These are phyloP conservation scores for Smittia sp. DNA, from an alignment of 2,888 invertebrate species.

Conservation along the genomic window DNA sequence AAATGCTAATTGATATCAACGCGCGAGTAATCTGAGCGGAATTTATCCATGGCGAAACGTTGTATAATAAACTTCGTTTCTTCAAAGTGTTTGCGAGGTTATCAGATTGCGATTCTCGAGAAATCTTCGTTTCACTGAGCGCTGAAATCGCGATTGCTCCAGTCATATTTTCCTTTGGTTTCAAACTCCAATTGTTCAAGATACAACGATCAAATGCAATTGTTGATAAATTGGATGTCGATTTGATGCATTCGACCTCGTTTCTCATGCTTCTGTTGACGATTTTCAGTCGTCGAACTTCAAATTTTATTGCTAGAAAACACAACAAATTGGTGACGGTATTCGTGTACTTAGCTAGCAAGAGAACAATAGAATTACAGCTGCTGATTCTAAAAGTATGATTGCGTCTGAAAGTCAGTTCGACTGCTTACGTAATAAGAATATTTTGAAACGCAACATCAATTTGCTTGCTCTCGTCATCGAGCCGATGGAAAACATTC, in stretches of 20 bases:
- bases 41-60: neutral
- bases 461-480: too few species aligned
- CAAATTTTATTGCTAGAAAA: too few species aligned
- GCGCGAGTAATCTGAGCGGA: too few species aligned
- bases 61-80: neutral
- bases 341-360: neutral
- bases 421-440: neutral
- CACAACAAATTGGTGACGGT: neutral
- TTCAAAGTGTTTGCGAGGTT: neutral
- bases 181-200: neutral
- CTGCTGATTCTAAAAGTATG: neutral
- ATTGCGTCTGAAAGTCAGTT: neutral
- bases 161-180: too few species aligned
- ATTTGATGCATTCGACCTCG: neutral
- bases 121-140: too few species aligned
- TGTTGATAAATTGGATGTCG: neutral
- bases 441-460: neutral
- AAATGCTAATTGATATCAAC: too few species aligned
- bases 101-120: too few species aligned
- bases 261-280: too few species aligned
- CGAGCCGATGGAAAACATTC: neutral
- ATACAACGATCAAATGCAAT: neutral
- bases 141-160: too few species aligned
- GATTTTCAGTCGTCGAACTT: too few species aligned
- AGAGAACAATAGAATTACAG: conserved; percentile 15